phyloP scores from a whole-genome alignment of 1,140 invertebrate species.

The Sarcophaga bullata region DNA sequence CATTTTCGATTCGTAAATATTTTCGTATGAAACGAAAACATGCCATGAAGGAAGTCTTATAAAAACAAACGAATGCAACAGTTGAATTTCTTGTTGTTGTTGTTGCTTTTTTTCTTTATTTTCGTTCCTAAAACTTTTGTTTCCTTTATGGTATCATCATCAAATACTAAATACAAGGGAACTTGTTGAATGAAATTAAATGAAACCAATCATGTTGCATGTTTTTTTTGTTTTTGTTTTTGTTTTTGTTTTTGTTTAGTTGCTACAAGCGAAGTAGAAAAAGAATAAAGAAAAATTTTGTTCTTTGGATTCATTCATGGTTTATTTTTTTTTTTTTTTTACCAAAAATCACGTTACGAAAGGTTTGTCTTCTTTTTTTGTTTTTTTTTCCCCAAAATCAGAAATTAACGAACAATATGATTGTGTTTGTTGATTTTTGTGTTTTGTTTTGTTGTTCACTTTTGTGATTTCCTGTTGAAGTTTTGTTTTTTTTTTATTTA shows the following conservation, averaged over 20 bases:
- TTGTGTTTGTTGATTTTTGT: neutral
- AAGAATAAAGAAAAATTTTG: neutral
- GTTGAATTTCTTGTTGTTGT: neutral
- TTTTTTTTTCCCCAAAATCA: neutral
- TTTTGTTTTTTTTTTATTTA: neutral
- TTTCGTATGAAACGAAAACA: neutral
- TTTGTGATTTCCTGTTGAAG: constrained; percentile 31
- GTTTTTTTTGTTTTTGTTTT: neutral
- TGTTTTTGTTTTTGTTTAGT: neutral
- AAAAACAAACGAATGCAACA: constrained; percentile 5
- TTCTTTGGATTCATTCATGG: neutral
- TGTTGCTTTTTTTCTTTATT: neutral
- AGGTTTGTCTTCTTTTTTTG: neutral
- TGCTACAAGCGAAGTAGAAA: neutral
- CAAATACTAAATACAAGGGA: no score
- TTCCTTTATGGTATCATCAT: neutral
- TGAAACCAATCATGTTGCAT: neutral
- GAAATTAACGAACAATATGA: neutral
- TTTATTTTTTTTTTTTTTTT: neutral
- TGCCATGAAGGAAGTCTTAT: neutral
- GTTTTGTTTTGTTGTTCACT: constrained; percentile 13
- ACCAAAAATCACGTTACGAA: neutral
- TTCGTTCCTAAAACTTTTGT: neutral
- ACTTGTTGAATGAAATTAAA: neutral
- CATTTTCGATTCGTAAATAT: no score